Percentiles rank a stretch among this genome's conserved stretches.
Evolutionary conservation across 2,113 vertebrate species (phyloP).

Genomic region (Dunckerocampus dactyliophorus): DNA sequence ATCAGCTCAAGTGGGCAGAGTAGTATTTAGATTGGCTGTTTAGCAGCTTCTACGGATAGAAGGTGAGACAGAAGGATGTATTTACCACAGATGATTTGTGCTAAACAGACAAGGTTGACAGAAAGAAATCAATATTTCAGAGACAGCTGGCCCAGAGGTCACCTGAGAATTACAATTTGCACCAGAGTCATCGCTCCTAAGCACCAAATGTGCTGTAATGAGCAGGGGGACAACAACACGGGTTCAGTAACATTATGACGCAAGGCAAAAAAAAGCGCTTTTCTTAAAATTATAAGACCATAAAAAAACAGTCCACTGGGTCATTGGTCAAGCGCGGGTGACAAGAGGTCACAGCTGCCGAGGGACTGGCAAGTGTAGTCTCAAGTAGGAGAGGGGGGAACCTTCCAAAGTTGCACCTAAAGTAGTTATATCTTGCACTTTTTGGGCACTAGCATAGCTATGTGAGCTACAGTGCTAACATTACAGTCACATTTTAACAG

Average conservation of each 20-base stretch:
- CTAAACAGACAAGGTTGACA: neutral
- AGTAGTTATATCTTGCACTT: too few relatives aligned
- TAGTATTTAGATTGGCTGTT: conserved; percentile 8
- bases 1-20: conserved; percentile 42
- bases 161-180: conserved; percentile 29
- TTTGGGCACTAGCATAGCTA: too few relatives aligned
- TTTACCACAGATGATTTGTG: conserved; percentile 15
- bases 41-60: neutral
- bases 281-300: neutral
- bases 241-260: neutral
- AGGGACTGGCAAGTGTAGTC: neutral
- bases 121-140: conserved; percentile 52
- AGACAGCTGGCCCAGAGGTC: conserved; percentile 41
- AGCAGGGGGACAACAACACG: neutral
- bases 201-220: conserved; percentile 25
- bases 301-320: conserved; percentile 9
- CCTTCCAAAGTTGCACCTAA: too few relatives aligned
- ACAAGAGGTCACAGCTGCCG: neutral
- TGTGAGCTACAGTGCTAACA: too few relatives aligned
- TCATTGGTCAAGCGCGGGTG: conserved; percentile 4
- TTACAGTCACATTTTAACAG: too few relatives aligned
- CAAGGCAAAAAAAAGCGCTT: neutral
- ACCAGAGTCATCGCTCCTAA: conserved; percentile 28
- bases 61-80: conserved; percentile 10
- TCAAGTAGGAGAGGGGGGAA: neutral